A percentile compares a stretch with the other conserved stretches of the same genome.
Evolutionary conservation across 2,888 invertebrate genomes (phyloP).

Genomic region (Glomeris marginata): DNA sequence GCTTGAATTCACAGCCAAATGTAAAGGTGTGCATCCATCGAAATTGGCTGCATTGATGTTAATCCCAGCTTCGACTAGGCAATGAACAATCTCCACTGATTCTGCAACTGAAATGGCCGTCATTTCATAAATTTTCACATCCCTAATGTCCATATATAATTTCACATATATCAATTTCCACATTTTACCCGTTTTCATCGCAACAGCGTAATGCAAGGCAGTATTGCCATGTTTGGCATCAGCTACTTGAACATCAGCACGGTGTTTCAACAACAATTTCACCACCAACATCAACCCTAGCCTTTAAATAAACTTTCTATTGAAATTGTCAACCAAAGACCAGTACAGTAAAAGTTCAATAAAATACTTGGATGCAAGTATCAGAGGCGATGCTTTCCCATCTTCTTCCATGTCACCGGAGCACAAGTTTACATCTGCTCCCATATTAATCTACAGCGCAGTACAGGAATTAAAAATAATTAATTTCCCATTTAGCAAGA

Average conservation of each 20-base stretch:
- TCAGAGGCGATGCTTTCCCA: slow-evolving; percentile 17
- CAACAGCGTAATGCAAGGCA: slow-evolving; percentile 27
- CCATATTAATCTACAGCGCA: slow-evolving; percentile 22
- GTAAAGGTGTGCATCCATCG: slow-evolving; percentile 31
- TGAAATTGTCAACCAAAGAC: background rate
- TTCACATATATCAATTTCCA: background rate
- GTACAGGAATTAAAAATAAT: background rate
- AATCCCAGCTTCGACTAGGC: slow-evolving; percentile 24
- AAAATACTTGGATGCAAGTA: slow-evolving; percentile 17
- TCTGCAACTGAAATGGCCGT: slow-evolving; percentile 12
- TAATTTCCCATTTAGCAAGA: background rate
- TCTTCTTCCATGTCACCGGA: slow-evolving; percentile 20
- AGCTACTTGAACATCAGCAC: slow-evolving; percentile 24
- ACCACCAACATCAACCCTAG: slow-evolving; percentile 19
- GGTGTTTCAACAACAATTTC: slow-evolving; percentile 23
- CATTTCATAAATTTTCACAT: background rate
- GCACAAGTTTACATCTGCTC: slow-evolving; percentile 25
- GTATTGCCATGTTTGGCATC: slow-evolving; percentile 24
- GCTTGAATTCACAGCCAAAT: slow-evolving; percentile 32
- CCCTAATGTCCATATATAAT: background rate
- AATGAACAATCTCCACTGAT: slow-evolving; percentile 21
- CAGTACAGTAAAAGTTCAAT: background rate
- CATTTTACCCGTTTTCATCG: slow-evolving; percentile 17
- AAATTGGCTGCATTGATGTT: slow-evolving; percentile 16
- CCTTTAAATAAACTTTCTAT: slow-evolving; percentile 4